Base-by-base conservation (phyloP, 2,888 invertebrate species). In the Entomobrya multifasciata region DNA sequence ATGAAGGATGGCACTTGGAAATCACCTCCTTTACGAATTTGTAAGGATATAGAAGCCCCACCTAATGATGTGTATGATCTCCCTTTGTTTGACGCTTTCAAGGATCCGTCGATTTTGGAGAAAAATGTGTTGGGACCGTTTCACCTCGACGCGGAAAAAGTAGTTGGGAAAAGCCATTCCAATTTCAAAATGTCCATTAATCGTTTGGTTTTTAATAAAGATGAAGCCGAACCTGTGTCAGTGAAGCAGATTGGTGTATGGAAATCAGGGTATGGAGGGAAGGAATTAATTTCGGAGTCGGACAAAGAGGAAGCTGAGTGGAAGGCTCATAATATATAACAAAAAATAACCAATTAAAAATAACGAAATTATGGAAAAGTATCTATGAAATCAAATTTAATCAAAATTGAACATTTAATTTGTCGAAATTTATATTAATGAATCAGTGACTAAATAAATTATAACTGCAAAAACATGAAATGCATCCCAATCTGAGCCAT, bases 91-190 rank as follows among this genome's bases (percentile, higher is more conserved):
- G 65, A 76, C 0, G n/a, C 8, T 5, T 80, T 89, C 17, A 84
- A 74, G 0, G 11, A 47, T 30, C 86, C 79, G n/a, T n/a, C n/a
- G 41, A 52, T 70, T 15, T 55, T 62, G 0, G 57, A 62, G 15
- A 89, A 88, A 0, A 90, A 91, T 72, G 82, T 90, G 25, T 55
- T 91, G 5, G 88, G 86, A 2, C 85, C 84, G 1, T 88, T 95
- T 91, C 93, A 93, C 90, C 93, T 95, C 85, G 94, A 92, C 41
- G 89, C 94, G 60, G 81, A 87, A 22, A 67, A 60, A 15, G 76
- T 27, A 0, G 96, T 96, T 91, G 96, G 96, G 0, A 94, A 94
- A 89, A 96, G 96, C 92, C 95, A 94, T 90, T 95, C 96, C 95
- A 95, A 95, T 91, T 96, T 96, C 90, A 95, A 94, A 89, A 95